These are phyloP conservation scores for Vombatus ursinus DNA, from an alignment of 2,113 vertebrate genomes.

Conservation along the genomic window DNA sequence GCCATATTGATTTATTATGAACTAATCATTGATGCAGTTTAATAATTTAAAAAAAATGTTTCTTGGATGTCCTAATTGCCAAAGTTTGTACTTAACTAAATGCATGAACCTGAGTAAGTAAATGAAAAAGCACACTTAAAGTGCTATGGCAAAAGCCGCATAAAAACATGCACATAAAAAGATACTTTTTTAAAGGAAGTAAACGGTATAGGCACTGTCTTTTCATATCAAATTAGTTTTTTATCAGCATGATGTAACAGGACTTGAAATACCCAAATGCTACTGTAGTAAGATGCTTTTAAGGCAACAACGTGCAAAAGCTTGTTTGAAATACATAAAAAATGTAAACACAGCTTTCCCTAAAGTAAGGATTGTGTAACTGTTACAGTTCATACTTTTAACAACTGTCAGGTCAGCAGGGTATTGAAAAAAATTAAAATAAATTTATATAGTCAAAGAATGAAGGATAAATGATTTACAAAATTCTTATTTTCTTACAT, in stretches of 20 bases:
- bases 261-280: constrained; percentile 72
- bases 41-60: constrained; percentile 66
- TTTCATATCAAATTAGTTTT: constrained; percentile 61
- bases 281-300: constrained; percentile 73
- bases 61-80: constrained; percentile 64
- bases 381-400: constrained; percentile 26
- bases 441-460: constrained; percentile 35
- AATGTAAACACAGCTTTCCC: constrained; percentile 73
- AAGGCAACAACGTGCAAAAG: constrained; percentile 83
- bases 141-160: constrained; percentile 67
- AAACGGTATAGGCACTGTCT: constrained; percentile 78
- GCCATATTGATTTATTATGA: constrained; percentile 64
- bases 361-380: constrained; percentile 72
- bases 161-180: constrained; percentile 69
- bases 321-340: constrained; percentile 67
- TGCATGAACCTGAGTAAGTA: constrained; percentile 50
- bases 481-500: constrained; percentile 35
- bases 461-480: constrained; percentile 31
- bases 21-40: constrained; percentile 61
- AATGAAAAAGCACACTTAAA: constrained; percentile 70
- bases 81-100: constrained; percentile 71
- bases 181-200: constrained; percentile 56
- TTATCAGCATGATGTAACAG: constrained; percentile 69
- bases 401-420: constrained; percentile 63
- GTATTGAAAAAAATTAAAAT: constrained; percentile 45